phyloP scores from a whole-genome alignment of 2,113 vertebrate species.

The Spilogale gracilis region DNA sequence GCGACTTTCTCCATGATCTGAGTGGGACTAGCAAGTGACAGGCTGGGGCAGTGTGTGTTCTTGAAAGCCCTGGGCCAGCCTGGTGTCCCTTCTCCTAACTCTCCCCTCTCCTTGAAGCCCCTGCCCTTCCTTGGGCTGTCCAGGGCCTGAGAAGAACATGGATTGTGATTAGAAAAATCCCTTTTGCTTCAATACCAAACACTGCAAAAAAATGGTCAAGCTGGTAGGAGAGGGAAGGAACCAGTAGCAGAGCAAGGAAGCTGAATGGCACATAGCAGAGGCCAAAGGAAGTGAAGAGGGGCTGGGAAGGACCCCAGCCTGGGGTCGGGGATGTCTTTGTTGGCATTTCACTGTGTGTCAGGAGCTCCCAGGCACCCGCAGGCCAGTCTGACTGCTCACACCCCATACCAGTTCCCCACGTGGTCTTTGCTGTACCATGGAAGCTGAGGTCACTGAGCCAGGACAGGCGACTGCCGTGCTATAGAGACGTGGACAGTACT shows the following conservation, averaged over 20 bases:
- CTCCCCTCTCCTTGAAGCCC: not conserved
- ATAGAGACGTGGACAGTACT: not conserved
- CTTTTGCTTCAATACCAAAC: not conserved
- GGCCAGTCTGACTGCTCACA: rapidly evolving
- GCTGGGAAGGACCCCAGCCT: rapidly evolving
- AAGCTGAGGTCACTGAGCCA: not conserved
- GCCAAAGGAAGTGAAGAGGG: not conserved
- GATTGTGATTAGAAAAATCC: not conserved
- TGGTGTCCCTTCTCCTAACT: not conserved
- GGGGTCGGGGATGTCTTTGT: not conserved
- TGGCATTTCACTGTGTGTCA: rapidly evolving
- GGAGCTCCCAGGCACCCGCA: not conserved
- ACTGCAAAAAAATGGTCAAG: not conserved
- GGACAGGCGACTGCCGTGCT: rapidly evolving
- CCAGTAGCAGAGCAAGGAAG: not conserved
- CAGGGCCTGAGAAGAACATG: not conserved
- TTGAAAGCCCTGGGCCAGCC: not conserved
- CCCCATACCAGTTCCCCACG: no score
- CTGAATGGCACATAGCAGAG: rapidly evolving
- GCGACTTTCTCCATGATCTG: not conserved
- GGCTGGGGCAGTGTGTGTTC: not conserved
- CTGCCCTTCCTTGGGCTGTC: not conserved
- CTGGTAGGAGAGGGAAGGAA: not conserved
- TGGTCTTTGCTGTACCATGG: rapidly evolving
- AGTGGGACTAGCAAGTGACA: rapidly evolving